A percentile compares a stretch with the other conserved stretches of the same genome.
Conservation (phyloP, 2,797 vertebrate species). For the Uromys caudimaculatus region DNA sequence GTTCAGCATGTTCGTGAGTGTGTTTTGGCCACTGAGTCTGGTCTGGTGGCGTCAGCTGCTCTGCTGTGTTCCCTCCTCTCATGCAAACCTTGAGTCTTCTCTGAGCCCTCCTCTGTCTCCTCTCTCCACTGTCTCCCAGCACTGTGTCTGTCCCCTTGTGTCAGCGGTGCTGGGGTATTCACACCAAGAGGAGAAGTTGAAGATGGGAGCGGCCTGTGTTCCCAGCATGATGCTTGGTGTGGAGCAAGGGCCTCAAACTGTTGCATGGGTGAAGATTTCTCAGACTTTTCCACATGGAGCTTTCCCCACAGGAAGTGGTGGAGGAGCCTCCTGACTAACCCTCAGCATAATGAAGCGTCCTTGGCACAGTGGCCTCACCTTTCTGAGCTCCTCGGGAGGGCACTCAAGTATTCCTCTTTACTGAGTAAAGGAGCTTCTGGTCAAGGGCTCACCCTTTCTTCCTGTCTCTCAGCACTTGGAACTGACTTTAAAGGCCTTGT, state of each 20-base stretch:
- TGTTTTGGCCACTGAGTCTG: accelerated
- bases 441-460: background rate
- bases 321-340: background rate
- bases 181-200: too few relatives aligned
- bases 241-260: background rate
- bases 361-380: background rate
- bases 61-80: too few relatives aligned
- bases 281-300: background rate
- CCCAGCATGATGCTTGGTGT: background rate
- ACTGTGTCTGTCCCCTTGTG: background rate
- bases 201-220: background rate
- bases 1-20: accelerated
- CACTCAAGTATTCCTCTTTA: background rate
- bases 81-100: background rate
- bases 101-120: background rate
- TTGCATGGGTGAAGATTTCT: background rate
- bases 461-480: background rate
- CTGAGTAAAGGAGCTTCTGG: conserved; percentile 36
- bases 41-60: background rate
- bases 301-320: background rate
- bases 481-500: conserved; percentile 31
- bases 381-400: background rate
- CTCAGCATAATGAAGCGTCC: background rate
- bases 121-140: background rate
- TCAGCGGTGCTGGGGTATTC: too few relatives aligned